Evolutionary conservation across 1,140 invertebrate genomes (phyloP), one percentile per base, ranked within the genome.

Genomic region (Diorhabda elongata): DNA sequence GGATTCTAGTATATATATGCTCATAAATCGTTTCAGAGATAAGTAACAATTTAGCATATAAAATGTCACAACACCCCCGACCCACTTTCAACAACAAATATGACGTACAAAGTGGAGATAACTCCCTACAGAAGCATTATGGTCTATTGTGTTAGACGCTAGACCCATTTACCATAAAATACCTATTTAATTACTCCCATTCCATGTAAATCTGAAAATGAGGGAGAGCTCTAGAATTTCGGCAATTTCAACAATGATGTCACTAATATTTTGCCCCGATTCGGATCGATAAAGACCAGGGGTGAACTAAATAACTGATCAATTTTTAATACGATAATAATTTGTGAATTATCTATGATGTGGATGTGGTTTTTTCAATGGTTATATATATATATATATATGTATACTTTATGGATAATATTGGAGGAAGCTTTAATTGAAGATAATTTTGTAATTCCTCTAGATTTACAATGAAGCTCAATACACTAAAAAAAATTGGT

Each of bases 161-260:
- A 70, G 70, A 56, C 61, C 66, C 66, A 71, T 71, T 71, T 68
- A 66, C 67, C 70, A 71, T 71, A 71, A 71, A 71, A 68, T 71
- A 71, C 70, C 70, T 68, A 71, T 71, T 71, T 71, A 71, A 71
- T 71, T 71, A 71, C 70, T 71, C 61, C 70, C 70, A 71, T 71
- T 71, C 60, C 70, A 58, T 66, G 70, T 71, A 68, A 62, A 61
- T 62, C 66, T 60, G 64, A 64, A 68, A 71, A 68, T 65, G 70
- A 71, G 70, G 70, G 70, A 68, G 70, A 71, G 64, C 68, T 71
- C 58, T 66, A 71, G 70, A 71, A 71, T 71, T 71, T 71, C 70
- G 61, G 64, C 66, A 71, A 71, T 71, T 71, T 61, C 62, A 64
- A 63, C 58, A 61, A 63, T 62, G 63, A 52, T 64, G 63, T 64